Conservation (phyloP, 2,113 vertebrate genomes). For the Lutjanus erythropterus region DNA sequence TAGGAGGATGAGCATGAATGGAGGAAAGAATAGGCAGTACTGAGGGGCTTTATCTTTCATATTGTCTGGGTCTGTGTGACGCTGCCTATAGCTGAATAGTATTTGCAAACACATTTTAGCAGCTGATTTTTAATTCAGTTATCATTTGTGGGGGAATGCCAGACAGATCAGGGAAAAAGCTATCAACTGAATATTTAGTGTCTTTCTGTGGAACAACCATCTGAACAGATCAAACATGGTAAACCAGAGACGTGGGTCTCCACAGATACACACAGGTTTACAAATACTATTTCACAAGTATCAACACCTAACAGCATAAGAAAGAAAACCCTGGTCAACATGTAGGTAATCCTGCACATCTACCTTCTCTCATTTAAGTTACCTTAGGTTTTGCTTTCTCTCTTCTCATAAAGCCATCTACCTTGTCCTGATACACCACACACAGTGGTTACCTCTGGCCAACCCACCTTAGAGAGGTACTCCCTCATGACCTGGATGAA, state of each 20-base stretch:
- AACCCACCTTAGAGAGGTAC: conserved; percentile 96
- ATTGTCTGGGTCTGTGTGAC: not conserved
- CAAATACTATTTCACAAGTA: conserved; percentile 45
- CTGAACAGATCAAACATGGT: not conserved
- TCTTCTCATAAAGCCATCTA: not conserved
- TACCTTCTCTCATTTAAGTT: conserved; percentile 1
- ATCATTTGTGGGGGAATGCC: not conserved
- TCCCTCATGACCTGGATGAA: conserved; percentile 99
- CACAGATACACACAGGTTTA: conserved; percentile 12
- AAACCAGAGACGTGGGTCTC: not conserved
- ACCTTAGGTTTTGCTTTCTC: not conserved
- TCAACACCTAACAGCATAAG: not conserved
- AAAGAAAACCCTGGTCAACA: not conserved
- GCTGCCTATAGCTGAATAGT: conserved; percentile 31
- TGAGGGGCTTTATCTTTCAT: conserved; percentile 1
- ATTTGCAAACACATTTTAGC: conserved; percentile 50
- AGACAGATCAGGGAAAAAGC: not conserved
- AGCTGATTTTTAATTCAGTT: conserved; percentile 4
- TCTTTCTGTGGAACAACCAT: not conserved
- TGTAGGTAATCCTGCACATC: not conserved
- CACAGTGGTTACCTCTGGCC: conserved; percentile 15
- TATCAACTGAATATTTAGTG: not conserved
- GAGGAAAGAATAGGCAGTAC: conserved; percentile 49
- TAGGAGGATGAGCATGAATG: conserved; percentile 53
- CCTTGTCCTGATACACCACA: not conserved